phyloP scores from a whole-genome alignment of 2,888 invertebrate genomes.

The Sycophila texana region DNA sequence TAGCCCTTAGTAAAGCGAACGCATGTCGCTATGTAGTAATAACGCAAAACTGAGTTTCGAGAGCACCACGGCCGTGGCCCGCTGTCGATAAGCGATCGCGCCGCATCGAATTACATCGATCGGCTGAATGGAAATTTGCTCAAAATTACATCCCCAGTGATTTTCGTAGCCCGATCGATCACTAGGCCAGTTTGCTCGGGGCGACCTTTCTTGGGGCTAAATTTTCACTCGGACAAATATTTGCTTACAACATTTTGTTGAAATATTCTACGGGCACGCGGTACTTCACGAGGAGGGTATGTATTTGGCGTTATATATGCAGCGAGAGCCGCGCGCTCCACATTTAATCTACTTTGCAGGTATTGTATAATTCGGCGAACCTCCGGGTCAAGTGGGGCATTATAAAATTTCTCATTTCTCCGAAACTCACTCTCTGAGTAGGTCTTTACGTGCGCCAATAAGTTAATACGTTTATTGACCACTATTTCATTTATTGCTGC shows the following conservation, averaged over 20 bases:
- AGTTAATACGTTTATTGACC: too few relatives aligned
- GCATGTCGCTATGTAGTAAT: slow-evolving; percentile 10
- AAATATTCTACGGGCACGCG: background rate
- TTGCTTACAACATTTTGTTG: too few relatives aligned
- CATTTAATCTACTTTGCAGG: background rate
- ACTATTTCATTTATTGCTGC: too few relatives aligned
- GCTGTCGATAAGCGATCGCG: background rate
- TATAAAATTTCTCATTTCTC: too few relatives aligned
- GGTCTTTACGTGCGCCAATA: too few relatives aligned
- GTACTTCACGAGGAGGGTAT: too few relatives aligned
- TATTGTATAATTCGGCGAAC: too few relatives aligned
- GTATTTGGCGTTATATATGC: too few relatives aligned
- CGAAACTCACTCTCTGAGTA: too few relatives aligned
- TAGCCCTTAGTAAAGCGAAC: slow-evolving; percentile 1
- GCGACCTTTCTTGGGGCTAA: background rate
- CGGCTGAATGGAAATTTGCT: slow-evolving; percentile 16
- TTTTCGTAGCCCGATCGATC: slow-evolving; percentile 12
- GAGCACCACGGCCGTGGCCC: background rate
- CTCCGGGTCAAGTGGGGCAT: too few relatives aligned
- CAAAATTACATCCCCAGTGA: slow-evolving; percentile 23
- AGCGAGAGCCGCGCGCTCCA: background rate
- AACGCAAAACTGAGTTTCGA: too few relatives aligned
- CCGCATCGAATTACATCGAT: slow-evolving; percentile 47
- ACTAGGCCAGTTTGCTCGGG: background rate
- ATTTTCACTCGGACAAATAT: too few relatives aligned